Conservation (phyloP, 2,113 vertebrate species). For the Dasyornis broadbenti region DNA sequence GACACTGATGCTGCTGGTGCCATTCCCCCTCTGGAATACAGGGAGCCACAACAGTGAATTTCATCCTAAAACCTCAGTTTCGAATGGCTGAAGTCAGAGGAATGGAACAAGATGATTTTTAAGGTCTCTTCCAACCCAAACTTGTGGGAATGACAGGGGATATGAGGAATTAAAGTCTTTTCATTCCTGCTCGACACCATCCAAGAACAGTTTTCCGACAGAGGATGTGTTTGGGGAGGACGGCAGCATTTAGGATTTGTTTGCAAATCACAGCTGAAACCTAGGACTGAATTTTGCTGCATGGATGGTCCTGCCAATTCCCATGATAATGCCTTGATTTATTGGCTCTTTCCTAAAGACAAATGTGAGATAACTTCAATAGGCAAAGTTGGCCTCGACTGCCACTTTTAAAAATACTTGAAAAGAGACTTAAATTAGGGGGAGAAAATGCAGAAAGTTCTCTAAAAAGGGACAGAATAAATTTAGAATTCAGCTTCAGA, state of each 20-base stretch:
- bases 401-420: constrained; percentile 6
- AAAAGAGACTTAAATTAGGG: not conserved
- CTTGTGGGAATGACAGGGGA: not conserved
- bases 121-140: not conserved
- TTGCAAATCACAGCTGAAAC: not conserved
- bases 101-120: not conserved
- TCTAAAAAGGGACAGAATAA: constrained; percentile 8
- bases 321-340: not conserved
- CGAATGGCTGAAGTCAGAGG: not conserved
- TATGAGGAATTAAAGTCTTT: not conserved
- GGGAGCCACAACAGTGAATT: rapidly evolving
- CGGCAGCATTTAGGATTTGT: not conserved
- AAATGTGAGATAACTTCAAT: not conserved
- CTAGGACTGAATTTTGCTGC: not conserved
- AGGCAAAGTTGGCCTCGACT: not conserved
- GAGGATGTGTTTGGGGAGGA: not conserved
- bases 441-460: not conserved
- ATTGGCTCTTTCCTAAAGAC: not conserved
- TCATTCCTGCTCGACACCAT: not conserved
- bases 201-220: not conserved
- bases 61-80: not conserved
- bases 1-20: not conserved
- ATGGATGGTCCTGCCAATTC: not conserved
- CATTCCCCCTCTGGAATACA: not conserved
- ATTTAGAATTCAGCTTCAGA: constrained; percentile 21